Evolutionary conservation across 2,888 invertebrate species (phyloP), one percentile per base, ranked within the genome.

Genomic region (Hydraecia micacea): DNA sequence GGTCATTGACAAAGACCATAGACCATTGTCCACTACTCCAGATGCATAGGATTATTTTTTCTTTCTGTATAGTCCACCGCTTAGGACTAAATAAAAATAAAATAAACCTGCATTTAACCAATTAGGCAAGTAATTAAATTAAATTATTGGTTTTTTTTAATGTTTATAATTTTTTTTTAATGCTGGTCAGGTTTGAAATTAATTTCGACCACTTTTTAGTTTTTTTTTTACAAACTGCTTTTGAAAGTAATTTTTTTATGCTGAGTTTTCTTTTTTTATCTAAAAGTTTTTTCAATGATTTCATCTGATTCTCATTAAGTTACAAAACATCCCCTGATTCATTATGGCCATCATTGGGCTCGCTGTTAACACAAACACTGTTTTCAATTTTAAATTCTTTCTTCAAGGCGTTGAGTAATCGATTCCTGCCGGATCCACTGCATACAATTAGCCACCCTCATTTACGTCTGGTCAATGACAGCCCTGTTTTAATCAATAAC

Each of bases 391-490:
- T 78, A 90, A 92, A 91, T 90, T 88, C 84, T 89, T 91, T 85
- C 85, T 89, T 88, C 78, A 87, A 89, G 89, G 81, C 87, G 89
- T 89, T 87, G 89, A 92, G 92, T 90, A 90, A 93, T 94, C 94
- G 93, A 93, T 93, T 91, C 91, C 90, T 88, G 91, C 91, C 91
- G 91, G 92, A 92, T 93, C 93, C 93, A 90, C 91, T 91, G 97
- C 96, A 97, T 97, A 96, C 95, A 94, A 96, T 97, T 96, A 96
- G 94, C 92, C 95, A 94, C 96, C 97, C 96, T 96, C 96, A 97
- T 96, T 97, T 97, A 93, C 94, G 95, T 96, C 95, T 96, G 96
- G 97, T 96, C 96, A 96, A 95, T 96, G 97, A 96, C 96, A 96
- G 95, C 95, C 95, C 95, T 94, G 93, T 94, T 96, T 96, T 96